A percentile compares a stretch with the other conserved stretches of the same genome.
Conservation (phyloP, 2,797 vertebrate species). For the Lycodopsis pacificus region DNA sequence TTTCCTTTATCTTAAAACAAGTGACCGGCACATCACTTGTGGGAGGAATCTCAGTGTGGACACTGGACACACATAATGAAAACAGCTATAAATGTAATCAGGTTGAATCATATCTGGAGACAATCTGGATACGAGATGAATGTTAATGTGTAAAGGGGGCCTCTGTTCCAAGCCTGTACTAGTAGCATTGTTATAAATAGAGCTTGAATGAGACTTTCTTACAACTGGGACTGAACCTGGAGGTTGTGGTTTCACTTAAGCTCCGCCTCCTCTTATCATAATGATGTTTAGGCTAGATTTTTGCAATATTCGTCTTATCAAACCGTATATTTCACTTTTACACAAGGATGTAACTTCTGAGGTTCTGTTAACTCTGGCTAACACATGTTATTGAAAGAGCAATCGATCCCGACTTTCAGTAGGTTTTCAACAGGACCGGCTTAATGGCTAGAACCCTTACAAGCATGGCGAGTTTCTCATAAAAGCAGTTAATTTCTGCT, state of each 20-base stretch:
- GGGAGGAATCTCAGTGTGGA: neutral
- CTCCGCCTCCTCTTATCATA: neutral
- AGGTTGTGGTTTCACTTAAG: neutral
- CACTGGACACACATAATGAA: neutral
- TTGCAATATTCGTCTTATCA: neutral
- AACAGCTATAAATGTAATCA: neutral
- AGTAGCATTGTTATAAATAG: no score
- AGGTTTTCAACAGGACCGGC: conserved; percentile 18
- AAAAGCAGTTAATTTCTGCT: conserved; percentile 21
- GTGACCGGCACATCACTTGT: neutral
- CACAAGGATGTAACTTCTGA: neutral
- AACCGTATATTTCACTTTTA: neutral
- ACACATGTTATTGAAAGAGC: neutral
- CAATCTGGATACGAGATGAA: neutral
- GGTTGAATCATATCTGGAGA: neutral
- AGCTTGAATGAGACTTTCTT: neutral
- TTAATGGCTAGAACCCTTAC: conserved; percentile 2
- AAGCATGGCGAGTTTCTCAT: conserved; percentile 18
- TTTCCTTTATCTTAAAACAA: no score
- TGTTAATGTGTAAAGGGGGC: neutral
- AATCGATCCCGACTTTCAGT: neutral
- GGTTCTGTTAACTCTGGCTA: neutral
- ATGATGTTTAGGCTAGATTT: neutral
- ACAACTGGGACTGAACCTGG: neutral
- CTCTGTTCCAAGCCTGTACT: neutral